These are phyloP conservation scores for Microtus richardsoni DNA, from an alignment of 2,113 vertebrate genomes.

Conservation along the genomic window DNA sequence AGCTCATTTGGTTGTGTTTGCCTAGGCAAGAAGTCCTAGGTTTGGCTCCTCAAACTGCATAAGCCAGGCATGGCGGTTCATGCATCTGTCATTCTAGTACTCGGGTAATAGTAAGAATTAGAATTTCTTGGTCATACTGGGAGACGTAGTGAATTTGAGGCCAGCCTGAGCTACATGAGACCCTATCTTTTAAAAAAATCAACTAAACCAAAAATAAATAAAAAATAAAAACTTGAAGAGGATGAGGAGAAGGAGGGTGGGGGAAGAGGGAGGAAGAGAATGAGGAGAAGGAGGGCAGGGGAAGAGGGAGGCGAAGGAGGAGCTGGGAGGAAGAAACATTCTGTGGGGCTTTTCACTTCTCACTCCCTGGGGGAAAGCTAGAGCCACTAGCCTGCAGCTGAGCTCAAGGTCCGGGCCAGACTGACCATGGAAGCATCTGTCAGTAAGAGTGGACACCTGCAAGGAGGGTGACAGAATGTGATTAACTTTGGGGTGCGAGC, in stretches of 20 bases:
- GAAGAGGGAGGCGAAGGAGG: fast-evolving
- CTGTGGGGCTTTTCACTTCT: neutral
- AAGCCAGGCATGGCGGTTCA: neutral
- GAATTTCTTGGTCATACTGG: neutral
- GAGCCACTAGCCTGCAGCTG: neutral
- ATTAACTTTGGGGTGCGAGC: neutral
- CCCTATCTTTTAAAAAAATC: neutral
- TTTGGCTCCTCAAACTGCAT: too few species aligned
- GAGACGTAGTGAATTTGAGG: neutral
- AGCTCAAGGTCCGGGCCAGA: neutral
- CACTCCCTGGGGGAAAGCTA: neutral
- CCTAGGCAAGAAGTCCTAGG: neutral
- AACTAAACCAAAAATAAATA: neutral
- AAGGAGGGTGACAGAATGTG: constrained; percentile 14
- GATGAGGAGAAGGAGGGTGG: neutral
- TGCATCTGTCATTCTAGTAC: neutral
- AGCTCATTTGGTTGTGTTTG: neutral
- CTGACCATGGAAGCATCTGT: neutral
- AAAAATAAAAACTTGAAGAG: neutral
- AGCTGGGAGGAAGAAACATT: too few species aligned
- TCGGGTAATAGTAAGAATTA: neutral
- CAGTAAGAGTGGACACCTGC: neutral
- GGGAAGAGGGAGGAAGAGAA: neutral
- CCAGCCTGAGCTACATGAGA: neutral
- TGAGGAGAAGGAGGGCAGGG: fast-evolving